Evolutionary conservation across 2,888 invertebrate species (phyloP), one percentile per base, ranked within the genome.

Genomic region (Macropis europaea): DNA sequence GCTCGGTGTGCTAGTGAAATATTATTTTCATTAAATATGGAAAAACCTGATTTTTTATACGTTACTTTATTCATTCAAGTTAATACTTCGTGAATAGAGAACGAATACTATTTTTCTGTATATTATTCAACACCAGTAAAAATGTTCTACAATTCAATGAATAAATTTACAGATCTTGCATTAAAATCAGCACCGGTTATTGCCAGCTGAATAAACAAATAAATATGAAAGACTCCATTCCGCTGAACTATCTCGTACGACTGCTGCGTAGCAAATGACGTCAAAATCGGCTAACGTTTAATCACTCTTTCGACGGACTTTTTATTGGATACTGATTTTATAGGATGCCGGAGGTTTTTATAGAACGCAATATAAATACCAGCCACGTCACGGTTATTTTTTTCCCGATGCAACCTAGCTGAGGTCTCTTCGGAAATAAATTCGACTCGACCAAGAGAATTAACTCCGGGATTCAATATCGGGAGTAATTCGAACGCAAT

Each of bases 341-440:
- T 26, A 30, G 32, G 34, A 62, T 47, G 26, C 36, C 4, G 19
- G n/a, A n/a, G n/a, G 9, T 57, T 57, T 64, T 64, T 38, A 52
- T 45, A 57, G 47, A 47, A 28, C 15, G 45, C 5, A n/a, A 53
- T 61, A 54, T 53, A 67, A 67, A 54, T 61, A 67, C 26, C 53
- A 22, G 32, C 38, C 34, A 17, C 48, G 48, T 50, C 56, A 19
- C 15, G 15, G 17, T 5, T 26, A 17, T 40, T 17, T 53, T 36
- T 30, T 7, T 13, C 24, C 4, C n/a, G 3, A 2, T 5, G 7
- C 2, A n/a, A 3, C 13, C 3, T 15, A 1, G n/a, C 5, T n/a
- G n/a, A n/a, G n/a, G n/a, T 2, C 9, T 15, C 15, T 22, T 17
- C 24, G 15, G 17, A 13, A 3, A 32, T 13, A 13, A 38, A 45